phyloP scores from a whole-genome alignment of 1,140 invertebrate species.

The Nasonia vitripennis region DNA sequence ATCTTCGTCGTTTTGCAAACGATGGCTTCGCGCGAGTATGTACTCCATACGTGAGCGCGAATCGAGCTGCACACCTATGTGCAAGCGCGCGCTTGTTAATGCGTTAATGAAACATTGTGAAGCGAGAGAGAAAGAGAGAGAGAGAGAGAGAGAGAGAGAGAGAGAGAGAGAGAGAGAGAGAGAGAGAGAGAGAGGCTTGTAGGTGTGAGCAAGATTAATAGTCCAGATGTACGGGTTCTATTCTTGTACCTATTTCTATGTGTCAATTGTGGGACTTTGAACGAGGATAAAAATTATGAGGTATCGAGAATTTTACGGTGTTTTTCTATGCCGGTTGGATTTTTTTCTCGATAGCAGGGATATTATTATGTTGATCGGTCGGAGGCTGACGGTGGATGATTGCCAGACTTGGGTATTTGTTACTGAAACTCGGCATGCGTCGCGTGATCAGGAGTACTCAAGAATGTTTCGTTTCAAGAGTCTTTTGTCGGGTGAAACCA shows the following conservation, averaged over 20 bases:
- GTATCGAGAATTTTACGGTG: background rate
- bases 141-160: background rate
- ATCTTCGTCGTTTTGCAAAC: slow-evolving; percentile 1
- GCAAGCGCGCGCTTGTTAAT: slow-evolving; percentile 26
- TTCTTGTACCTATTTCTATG: background rate
- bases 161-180: background rate
- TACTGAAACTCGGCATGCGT: no score
- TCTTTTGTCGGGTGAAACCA: no score
- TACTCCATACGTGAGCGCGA: background rate
- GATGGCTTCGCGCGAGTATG: background rate
- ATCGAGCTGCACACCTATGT: background rate
- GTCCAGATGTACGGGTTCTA: slow-evolving; percentile 14
- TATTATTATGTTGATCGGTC: background rate
- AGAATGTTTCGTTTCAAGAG: no score
- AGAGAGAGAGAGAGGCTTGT: background rate
- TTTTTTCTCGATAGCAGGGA: background rate
- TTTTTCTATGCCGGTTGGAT: no score
- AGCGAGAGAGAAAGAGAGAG: background rate
- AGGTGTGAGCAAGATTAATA: slow-evolving; percentile 49
- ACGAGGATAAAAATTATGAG: background rate
- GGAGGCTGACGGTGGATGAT: background rate
- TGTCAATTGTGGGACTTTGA: background rate
- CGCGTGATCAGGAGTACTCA: no score
- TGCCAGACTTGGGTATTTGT: no score
- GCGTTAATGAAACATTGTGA: slow-evolving; percentile 48